Conservation (phyloP, 2,888 invertebrate genomes). For the Meta bourneti region DNA sequence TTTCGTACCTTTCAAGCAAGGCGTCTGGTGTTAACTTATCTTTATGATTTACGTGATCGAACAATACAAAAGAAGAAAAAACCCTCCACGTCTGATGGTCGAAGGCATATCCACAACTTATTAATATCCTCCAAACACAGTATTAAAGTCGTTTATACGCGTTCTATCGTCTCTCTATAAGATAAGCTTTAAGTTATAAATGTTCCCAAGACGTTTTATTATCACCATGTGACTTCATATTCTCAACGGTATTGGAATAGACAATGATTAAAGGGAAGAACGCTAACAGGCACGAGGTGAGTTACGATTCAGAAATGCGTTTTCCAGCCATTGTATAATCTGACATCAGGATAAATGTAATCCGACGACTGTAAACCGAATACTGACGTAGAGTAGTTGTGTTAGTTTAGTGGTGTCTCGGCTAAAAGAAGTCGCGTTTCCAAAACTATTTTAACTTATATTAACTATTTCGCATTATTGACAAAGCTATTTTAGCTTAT, state of each 20-base stretch:
- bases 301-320: neutral
- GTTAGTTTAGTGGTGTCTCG: too few relatives aligned
- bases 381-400: neutral
- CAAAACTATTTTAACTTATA: too few relatives aligned
- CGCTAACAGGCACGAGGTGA: neutral
- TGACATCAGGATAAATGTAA: neutral
- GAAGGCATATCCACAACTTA: conserved; percentile 17
- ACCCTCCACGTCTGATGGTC: neutral
- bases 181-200: conserved; percentile 53
- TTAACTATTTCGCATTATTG: too few relatives aligned
- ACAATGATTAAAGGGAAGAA: conserved; percentile 21
- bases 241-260: conserved; percentile 37
- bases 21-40: conserved; percentile 47
- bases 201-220: conserved; percentile 34
- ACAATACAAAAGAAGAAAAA: conserved; percentile 20
- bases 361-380: neutral
- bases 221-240: conserved; percentile 5
- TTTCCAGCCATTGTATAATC: neutral
- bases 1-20: conserved; percentile 34
- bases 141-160: conserved; percentile 50
- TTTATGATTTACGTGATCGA: conserved; percentile 50
- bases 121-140: conserved; percentile 47
- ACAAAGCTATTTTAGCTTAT: too few relatives aligned
- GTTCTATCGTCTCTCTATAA: neutral
- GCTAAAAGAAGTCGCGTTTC: too few relatives aligned